Evolutionary conservation across 2,797 vertebrate genomes (phyloP).

Genomic region (Telmatherina bonti): DNA sequence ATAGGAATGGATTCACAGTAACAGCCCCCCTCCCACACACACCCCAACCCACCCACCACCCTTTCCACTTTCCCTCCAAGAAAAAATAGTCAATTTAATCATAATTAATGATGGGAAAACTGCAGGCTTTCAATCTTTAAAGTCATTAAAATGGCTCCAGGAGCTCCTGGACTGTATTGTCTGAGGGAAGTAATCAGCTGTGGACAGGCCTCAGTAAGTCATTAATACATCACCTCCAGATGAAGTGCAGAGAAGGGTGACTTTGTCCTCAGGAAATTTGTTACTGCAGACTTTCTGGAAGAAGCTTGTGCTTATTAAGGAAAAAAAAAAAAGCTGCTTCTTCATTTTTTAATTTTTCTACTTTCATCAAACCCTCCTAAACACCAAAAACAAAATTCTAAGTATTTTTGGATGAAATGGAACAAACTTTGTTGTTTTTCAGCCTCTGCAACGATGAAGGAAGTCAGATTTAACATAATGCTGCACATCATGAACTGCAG

Average conservation of each 20-base stretch:
- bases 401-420: no score
- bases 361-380: no score
- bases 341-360: no score
- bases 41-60: no score
- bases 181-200: conserved; percentile 73
- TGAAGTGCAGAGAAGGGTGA: conserved; percentile 35
- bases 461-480: no score
- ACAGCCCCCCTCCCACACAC: conserved; percentile 55
- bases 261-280: conserved; percentile 45
- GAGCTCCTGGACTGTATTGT: conserved; percentile 60
- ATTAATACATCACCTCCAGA: conserved; percentile 65
- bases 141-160: conserved; percentile 69
- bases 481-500: no score
- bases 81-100: conserved; percentile 77
- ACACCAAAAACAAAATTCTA: no score
- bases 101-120: conserved; percentile 73
- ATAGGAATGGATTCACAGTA: conserved; percentile 48
- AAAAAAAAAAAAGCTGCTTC: no score
- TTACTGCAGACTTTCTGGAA: conserved; percentile 15
- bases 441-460: no score
- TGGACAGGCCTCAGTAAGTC: conserved; percentile 73
- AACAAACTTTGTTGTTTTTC: no score
- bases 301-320: neutral
- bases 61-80: conserved; percentile 21
- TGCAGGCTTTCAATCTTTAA: conserved; percentile 69